Evolutionary conservation across 2,888 invertebrate species (phyloP).

Genomic region (Heliconius ismenius): DNA sequence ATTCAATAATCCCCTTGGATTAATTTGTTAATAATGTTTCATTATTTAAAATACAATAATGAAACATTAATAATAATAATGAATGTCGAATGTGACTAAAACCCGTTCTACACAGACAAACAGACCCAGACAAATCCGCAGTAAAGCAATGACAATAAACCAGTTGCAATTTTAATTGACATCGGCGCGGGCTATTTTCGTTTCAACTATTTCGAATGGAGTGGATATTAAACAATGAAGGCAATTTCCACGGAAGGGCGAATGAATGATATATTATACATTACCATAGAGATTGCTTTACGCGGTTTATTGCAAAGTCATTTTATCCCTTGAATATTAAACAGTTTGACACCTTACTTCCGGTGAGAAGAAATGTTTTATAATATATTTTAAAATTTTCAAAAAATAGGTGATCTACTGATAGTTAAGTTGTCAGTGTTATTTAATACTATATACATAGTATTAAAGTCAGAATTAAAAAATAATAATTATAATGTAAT

Average conservation of each 20-base stretch:
- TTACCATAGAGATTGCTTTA: slow-evolving; percentile 27
- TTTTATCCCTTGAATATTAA: slow-evolving; percentile 19
- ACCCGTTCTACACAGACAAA: background rate
- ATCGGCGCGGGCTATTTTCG: slow-evolving; percentile 18
- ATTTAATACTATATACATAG: too few relatives aligned
- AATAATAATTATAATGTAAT: too few relatives aligned
- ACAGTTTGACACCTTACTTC: slow-evolving; percentile 19
- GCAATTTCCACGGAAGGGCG: slow-evolving; percentile 24
- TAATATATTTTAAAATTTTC: background rate
- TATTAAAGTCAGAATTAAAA: too few relatives aligned
- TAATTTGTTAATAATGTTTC: too few relatives aligned
- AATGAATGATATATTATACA: slow-evolving; percentile 23
- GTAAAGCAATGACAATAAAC: slow-evolving; percentile 18
- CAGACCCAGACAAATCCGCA: slow-evolving; percentile 3
- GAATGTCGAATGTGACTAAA: background rate
- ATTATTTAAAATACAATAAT: too few relatives aligned
- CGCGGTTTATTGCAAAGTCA: slow-evolving; percentile 15
- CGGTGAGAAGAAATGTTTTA: background rate
- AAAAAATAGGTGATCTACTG: too few relatives aligned
- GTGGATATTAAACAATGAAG: slow-evolving; percentile 27
- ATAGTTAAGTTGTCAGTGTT: too few relatives aligned
- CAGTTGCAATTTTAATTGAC: slow-evolving; percentile 28
- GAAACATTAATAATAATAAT: background rate
- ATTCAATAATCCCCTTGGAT: too few relatives aligned
- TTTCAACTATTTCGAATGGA: slow-evolving; percentile 22